Evolutionary conservation across 1,140 invertebrate genomes (phyloP).

Genomic region (Brachionus manjavacas): DNA sequence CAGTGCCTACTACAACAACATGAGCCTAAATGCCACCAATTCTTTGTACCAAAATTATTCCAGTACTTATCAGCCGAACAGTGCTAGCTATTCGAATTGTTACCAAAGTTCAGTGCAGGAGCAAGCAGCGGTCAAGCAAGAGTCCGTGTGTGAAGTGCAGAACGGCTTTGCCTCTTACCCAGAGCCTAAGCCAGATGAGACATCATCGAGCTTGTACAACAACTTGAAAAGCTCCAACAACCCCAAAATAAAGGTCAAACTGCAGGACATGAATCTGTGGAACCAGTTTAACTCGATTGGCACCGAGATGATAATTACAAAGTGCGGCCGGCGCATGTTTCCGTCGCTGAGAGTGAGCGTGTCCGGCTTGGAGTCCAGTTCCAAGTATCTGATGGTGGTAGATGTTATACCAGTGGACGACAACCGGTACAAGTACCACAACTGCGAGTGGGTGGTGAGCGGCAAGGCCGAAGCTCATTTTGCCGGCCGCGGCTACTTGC

Average conservation of each 20-base stretch:
- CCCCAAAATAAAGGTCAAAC: conserved; percentile 36
- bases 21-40: background rate
- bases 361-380: background rate
- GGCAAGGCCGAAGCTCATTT: conserved; percentile 43
- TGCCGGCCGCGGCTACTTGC: conserved; percentile 27
- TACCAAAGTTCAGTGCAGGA: background rate
- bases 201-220: background rate
- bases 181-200: background rate
- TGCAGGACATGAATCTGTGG: conserved; percentile 21
- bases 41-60: background rate
- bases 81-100: background rate
- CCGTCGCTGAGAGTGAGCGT: conserved; percentile 29
- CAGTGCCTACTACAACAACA: conserved; percentile 1
- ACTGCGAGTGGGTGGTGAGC: conserved; percentile 30
- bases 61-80: background rate
- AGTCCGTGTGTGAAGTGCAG: background rate
- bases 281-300: conserved; percentile 37
- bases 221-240: conserved; percentile 20
- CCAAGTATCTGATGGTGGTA: conserved; percentile 29
- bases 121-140: background rate
- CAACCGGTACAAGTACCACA: conserved; percentile 42
- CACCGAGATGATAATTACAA: conserved; percentile 42
- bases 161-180: background rate
- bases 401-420: conserved; percentile 43
- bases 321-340: conserved; percentile 35